Evolutionary conservation across 1,140 invertebrate species (phyloP).

Genomic region (Parapsyche elsis): DNA sequence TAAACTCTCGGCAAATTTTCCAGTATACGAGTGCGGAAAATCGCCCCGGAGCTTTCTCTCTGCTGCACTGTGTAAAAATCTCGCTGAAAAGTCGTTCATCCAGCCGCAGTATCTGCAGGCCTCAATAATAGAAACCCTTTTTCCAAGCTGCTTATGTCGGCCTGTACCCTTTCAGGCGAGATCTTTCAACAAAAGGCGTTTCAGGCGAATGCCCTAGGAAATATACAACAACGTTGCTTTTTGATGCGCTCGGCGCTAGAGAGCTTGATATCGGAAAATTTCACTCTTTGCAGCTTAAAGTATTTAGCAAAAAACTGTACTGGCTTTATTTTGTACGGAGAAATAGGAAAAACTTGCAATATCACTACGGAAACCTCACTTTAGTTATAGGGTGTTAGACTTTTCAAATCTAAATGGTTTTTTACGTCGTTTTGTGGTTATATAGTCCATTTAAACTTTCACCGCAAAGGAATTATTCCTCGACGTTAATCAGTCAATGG

Average conservation of each 20-base stretch:
- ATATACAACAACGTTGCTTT: background rate
- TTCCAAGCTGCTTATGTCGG: background rate
- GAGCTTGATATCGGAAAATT: background rate
- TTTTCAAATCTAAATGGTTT: too few species aligned
- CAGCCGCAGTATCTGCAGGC: background rate
- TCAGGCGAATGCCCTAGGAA: conserved; percentile 24
- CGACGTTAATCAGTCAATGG: too few species aligned
- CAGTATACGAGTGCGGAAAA: background rate
- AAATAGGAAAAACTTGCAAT: too few species aligned
- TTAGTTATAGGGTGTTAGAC: too few species aligned
- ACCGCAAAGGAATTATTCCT: too few species aligned
- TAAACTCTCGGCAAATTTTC: too few species aligned
- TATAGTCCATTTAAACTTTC: too few species aligned
- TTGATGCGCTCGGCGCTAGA: background rate
- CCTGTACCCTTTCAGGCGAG: conserved; percentile 14
- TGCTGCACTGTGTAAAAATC: background rate
- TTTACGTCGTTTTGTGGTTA: too few species aligned
- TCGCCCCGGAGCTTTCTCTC: background rate
- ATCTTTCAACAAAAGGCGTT: conserved; percentile 27
- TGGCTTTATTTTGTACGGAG: too few species aligned
- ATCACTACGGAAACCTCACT: too few species aligned
- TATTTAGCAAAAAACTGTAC: too few species aligned
- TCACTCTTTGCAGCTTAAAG: background rate
- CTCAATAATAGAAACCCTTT: conserved; percentile 40
- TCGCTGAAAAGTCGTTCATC: background rate